Base-by-base conservation (phyloP, 2,113 vertebrate genomes). In the Myiopsitta monachus region DNA sequence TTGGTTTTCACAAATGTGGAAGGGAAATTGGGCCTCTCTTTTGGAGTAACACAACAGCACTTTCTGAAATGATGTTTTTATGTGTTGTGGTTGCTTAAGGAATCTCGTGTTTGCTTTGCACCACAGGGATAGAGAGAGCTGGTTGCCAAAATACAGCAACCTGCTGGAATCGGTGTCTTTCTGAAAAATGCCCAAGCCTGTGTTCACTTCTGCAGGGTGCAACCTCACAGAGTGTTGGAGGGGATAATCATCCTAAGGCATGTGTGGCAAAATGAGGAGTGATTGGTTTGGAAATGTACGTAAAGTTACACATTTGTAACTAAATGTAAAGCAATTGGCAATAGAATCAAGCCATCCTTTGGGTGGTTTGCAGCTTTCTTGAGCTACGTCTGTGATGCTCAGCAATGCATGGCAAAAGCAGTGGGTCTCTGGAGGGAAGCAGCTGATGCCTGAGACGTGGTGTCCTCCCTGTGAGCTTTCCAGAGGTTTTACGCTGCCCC, bases 271-370 rank as follows among this genome's bases (percentile, higher is more conserved):
- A 85, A 73, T 27, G 30, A 78, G 41, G 59, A 18, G 28, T 14
- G n/a, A 27, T 59, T 61, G 46, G 33, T 74, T 68, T 66, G 39
- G 62, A 67, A 91, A 36, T 12, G 18, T 43, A 64, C 92, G 30
- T n/a, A 18, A 61, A 86, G n/a, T 57, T 82, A 73, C 30, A n/a
- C 33, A n/a, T n/a, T n/a, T n/a, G n/a, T n/a, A n/a, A n/a, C n/a
- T n/a, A 38, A 68, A 61, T 1, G 4, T 61, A 16, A 61, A 69
- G 36, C 1, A 0, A 39, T 19, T 0, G 0, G 27, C 28, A 43
- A 6, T 54, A 67, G 68, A 66, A 49, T 10, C 0, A 0, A 64
- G 23, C 11, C 11, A 28, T 62, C 47, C 22, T 39, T 31, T 15
- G 27, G 5, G 11, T 57, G 44, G 26, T 27, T 61, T 51, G 44